These are phyloP conservation scores for Piprites chloris DNA, from an alignment of 2,113 vertebrate genomes.

Conservation along the genomic window DNA sequence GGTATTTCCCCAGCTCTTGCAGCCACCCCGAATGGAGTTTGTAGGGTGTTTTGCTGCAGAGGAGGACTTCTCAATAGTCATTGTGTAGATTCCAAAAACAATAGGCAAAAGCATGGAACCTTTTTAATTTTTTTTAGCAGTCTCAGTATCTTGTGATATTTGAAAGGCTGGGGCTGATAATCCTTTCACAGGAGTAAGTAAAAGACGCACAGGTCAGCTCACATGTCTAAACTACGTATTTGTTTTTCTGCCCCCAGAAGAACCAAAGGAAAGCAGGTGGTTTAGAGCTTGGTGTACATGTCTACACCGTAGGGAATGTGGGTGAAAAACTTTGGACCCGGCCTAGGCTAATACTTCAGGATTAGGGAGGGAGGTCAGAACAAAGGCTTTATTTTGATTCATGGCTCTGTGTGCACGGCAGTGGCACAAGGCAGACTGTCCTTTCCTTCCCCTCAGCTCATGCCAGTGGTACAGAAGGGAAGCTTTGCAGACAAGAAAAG, in stretches of 20 bases:
- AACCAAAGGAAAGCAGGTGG: neutral
- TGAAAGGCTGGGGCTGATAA: neutral
- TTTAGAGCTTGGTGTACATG: neutral
- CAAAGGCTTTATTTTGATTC: neutral
- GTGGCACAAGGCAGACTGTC: neutral
- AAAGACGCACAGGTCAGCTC: neutral
- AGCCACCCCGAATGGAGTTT: neutral
- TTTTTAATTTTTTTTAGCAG: neutral
- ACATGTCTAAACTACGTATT: neutral
- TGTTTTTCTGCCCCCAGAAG: neutral
- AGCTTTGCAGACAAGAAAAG: neutral
- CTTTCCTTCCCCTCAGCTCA: neutral
- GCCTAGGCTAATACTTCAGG: neutral
- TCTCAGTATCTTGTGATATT: neutral
- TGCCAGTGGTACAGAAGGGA: neutral
- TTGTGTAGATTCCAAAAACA: neutral
- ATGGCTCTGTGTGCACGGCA: fast-evolving
- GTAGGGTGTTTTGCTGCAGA: neutral
- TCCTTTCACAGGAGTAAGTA: neutral
- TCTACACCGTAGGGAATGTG: neutral
- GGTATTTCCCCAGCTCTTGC: neutral
- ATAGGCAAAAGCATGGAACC: neutral
- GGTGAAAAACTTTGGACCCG: neutral
- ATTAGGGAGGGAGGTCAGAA: neutral
- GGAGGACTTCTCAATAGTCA: neutral